Percentiles rank a stretch among this genome's conserved stretches.
phyloP scores from a whole-genome alignment of 92 coral and sea anemone genomes.

The Metridium senile region DNA sequence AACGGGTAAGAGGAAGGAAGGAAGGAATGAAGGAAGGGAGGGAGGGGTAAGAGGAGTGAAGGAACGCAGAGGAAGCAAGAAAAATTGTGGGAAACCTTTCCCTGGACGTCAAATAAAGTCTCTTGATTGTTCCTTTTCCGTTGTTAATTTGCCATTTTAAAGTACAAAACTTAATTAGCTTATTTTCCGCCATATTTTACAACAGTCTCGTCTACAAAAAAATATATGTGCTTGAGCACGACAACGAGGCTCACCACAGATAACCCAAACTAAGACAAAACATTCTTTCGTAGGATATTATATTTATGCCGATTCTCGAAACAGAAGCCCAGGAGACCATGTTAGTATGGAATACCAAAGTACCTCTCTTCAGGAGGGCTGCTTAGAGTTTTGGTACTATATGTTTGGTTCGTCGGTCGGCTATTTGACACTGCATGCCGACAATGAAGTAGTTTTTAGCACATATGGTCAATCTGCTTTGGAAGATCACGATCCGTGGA shows the following conservation, averaged over 20 bases:
- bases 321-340: background rate
- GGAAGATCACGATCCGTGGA: slow-evolving; percentile 16
- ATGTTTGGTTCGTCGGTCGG: slow-evolving; percentile 17
- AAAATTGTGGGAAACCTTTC: no score
- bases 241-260: background rate
- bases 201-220: no score
- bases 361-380: background rate
- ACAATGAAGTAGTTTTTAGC: background rate
- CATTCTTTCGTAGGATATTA: background rate
- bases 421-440: background rate
- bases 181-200: no score
- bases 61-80: no score
- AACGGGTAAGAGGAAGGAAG: background rate
- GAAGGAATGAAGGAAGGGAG: background rate
- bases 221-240: background rate
- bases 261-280: no score
- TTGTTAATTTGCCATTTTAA: no score
- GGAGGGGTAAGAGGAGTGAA: no score
- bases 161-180: no score
- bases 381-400: slow-evolving; percentile 2
- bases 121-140: no score
- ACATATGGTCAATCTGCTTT: background rate
- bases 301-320: background rate
- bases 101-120: no score
- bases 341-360: background rate